Conservation (phyloP, 2,797 vertebrate genomes). For the Thunnus albacares region DNA sequence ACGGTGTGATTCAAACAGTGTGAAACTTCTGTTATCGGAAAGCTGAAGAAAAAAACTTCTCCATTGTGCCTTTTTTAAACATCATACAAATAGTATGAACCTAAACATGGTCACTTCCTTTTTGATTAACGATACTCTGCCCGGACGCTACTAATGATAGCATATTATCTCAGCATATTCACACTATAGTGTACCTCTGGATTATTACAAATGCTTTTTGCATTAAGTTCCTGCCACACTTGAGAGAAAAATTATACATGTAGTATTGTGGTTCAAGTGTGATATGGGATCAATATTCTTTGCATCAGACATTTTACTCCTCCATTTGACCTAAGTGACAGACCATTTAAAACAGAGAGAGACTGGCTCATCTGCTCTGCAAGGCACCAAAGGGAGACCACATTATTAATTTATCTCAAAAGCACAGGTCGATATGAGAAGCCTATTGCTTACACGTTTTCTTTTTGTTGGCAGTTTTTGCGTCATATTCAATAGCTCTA, state of each 20-base stretch:
- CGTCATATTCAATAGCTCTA: constrained; percentile 44
- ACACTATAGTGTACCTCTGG: constrained; percentile 32
- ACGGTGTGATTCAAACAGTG: no score
- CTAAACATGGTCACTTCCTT: constrained; percentile 54
- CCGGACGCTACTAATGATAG: constrained; percentile 5
- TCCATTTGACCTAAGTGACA: constrained; percentile 81
- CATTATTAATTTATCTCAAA: constrained; percentile 84
- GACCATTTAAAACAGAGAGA: constrained; percentile 81
- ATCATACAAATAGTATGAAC: constrained; percentile 48
- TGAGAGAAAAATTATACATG: constrained; percentile 68
- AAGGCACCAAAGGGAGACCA: constrained; percentile 68
- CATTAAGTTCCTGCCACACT: constrained; percentile 63
- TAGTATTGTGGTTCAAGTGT: constrained; percentile 68
- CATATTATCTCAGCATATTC: constrained; percentile 59
- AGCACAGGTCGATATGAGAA: constrained; percentile 80
- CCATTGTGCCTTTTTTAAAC: background rate
- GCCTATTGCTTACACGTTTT: constrained; percentile 72
- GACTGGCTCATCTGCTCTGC: constrained; percentile 69
- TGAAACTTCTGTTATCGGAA: background rate
- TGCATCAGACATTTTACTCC: constrained; percentile 78
- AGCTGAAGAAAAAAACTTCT: background rate
- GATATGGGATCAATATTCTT: constrained; percentile 80
- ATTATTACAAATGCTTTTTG: constrained; percentile 74
- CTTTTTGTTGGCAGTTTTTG: constrained; percentile 64
- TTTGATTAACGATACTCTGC: constrained; percentile 46